Evolutionary conservation across 2,888 invertebrate genomes (phyloP), one percentile per base, ranked within the genome.

Genomic region (Hydropsyche betteni): DNA sequence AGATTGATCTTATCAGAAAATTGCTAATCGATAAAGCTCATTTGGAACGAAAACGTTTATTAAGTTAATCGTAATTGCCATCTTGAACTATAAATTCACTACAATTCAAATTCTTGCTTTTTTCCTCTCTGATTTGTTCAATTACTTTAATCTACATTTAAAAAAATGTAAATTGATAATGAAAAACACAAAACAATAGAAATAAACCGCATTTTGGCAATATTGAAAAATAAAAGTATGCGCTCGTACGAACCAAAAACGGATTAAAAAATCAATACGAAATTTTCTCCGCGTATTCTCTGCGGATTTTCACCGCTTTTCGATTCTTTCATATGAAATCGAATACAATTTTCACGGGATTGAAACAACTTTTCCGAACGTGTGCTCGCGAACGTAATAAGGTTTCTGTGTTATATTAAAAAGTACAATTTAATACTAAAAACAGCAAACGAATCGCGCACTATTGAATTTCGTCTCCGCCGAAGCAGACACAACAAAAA

Each of bases 201-300:
- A 44, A 44, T 44, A 44, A 44, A 44, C 44, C 44, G 44, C 44
- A 44, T 44, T 44, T 44, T 8, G 44, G 44, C 44, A 10, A 44
- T 44, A 44, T 44, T 44, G 44, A 44, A 44, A 44, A 44, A 44
- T 44, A 44, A 10, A 44, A 44, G 44, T 44, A 44, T 44, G 4
- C 6, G 6, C 10, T 10, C 10, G 44, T 44, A 44, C 44, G 44
- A 44, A 44, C 44, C 44, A 2, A 44, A 44, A 34, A 12, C n/a
- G n/a, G 64, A 64, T 64, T 64, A 64, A 36, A 64, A 64, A 64
- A 64, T 64, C 64, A 64, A 64, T 64, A 64, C 34, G 36, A 34
- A 24, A 55, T 64, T 1, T 64, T 12, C 64, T 64, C 34, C 64
- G 36, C n/a, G 64, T 64, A 64, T 64, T 64, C 64, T 36, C 64